Evolutionary conservation across 2,888 invertebrate species (phyloP), one percentile per base, ranked within the genome.

Genomic region (Zaprionus lineosus): DNA sequence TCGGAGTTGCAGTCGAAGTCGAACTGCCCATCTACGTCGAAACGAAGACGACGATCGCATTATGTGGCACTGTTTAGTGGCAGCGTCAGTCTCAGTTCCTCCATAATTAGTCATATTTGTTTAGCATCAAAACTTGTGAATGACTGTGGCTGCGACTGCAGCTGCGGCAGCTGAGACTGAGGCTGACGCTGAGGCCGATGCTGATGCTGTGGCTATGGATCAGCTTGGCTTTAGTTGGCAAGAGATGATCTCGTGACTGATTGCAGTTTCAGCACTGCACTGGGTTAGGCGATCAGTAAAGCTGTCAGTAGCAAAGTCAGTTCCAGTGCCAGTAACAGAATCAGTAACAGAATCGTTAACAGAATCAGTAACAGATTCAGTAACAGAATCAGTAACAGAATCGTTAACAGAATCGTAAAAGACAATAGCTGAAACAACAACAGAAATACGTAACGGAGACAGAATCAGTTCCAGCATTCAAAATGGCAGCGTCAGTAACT

Each of bases 91-190:
- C 76, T 69, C 78, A 84, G 81, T 82, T 84, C 81, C 84, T 78
- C 81, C 81, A 82, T 82, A 82, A 82, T 82, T 82, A 82, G 81
- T 84, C 81, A 82, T 82, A 82, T 84, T 76, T 82, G 81, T 76
- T 82, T 84, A 82, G 84, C 82, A 79, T 79, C 82, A 82, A 78
- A 71, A 74, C 60, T 78, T 84, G 84, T 84, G 81, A 81, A 84
- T 84, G 84, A 81, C 74, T 79, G 36, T 59, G 63, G 37, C 72
- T 37, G n/a, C n/a, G n/a, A n/a, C 37, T 21, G 21, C 21, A 21
- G 43, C 8, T 33, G 28, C 36, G n/a, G 31, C 0, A 8, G 21
- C 11, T n/a, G 12, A 15, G 15, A 26, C 33, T 15, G 39, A 11
- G 26, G 34, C 18, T 12, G 47, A 12, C 24, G 51, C 59, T 33